phyloP scores from a whole-genome alignment of 2,113 vertebrate species.

The Ammospiza nelsoni region DNA sequence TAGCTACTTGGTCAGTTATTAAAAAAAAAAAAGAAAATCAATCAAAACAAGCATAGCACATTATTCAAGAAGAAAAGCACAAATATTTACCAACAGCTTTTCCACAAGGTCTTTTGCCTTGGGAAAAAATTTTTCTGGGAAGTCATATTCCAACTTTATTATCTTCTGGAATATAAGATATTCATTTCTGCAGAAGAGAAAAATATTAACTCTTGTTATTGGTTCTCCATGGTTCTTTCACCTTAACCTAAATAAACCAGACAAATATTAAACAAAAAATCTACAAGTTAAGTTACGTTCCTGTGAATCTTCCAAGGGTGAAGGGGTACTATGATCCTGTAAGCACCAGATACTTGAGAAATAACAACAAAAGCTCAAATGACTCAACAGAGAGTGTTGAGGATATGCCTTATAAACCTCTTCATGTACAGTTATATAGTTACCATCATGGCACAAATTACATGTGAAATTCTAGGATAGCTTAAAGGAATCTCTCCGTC shows the following conservation, averaged over 20 bases:
- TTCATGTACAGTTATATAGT: not conserved
- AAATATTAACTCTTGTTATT: not conserved
- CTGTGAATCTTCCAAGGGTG: not conserved
- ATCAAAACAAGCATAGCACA: not conserved
- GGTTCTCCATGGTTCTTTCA: not conserved
- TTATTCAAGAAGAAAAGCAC: not conserved
- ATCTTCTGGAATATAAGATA: conserved; percentile 99
- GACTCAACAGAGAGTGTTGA: not conserved
- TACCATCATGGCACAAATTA: not conserved
- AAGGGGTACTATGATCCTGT: not conserved
- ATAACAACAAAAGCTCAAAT: not conserved
- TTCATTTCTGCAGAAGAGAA: conserved; percentile 87
- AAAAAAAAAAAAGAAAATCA: not conserved
- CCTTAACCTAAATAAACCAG: not conserved
- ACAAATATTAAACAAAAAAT: not conserved
- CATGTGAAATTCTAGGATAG: not conserved
- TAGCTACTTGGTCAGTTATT: not conserved
- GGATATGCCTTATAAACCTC: not conserved
- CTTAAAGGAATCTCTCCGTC: not conserved
- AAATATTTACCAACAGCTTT: conserved; percentile 89
- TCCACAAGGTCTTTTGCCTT: conserved; percentile 98
- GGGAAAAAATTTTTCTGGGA: conserved; percentile 99
- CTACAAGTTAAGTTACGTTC: not conserved
- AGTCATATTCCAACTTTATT: conserved; percentile 99
- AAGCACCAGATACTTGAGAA: not conserved